Base-by-base conservation (phyloP, 2,888 invertebrate species). In the Drosophila lutescens region DNA sequence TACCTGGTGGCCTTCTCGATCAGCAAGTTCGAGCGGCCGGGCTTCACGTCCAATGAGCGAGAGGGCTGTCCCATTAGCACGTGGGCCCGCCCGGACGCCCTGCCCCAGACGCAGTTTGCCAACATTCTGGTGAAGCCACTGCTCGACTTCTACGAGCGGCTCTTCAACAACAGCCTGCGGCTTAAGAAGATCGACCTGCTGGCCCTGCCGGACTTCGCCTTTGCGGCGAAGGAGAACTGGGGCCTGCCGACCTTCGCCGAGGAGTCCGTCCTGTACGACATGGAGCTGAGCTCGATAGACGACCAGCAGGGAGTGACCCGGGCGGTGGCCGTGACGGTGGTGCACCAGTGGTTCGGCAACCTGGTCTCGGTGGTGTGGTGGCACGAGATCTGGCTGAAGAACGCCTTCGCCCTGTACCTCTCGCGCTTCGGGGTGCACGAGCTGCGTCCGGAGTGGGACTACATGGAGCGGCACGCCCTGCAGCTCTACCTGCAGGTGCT, bases 1-100 rank as follows among this genome's bases (percentile, higher is more conserved):
- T 98, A 98, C 89, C 92, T 98, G 43, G 95, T 98, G 0, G 98
- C 98, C 0, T 96, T 94, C 90, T 93, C 96, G 9, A 93, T 97
- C 3, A 95, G 95, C 46, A 95, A 96, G 88, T 96, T 97, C 87
- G 92, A 93, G 0, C 93, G 93, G 68, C 93, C 55, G 7, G 55
- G 93, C 67, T 92, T 93, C 2, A 85, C 65, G 92, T 77, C 78
- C 5, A 8, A n/a, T 9, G 17, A 30, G 20, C 47, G 30, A 1
- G 5, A 23, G 6, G 17, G 13, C 10, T 47, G 38, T 17, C 38
- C 49, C 1, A 40, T 62, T 20, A 56, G 30, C 17, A 57, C 50
- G 5, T 62, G 62, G 62, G 36, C 62, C 5, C 44, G 51, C 1
- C 41, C 56, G 6, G 32, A 51, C 32, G 46, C 23, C 15, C 30